These are phyloP conservation scores for Deroptyus accipitrinus DNA, from an alignment of 2,113 vertebrate species.

Conservation along the genomic window DNA sequence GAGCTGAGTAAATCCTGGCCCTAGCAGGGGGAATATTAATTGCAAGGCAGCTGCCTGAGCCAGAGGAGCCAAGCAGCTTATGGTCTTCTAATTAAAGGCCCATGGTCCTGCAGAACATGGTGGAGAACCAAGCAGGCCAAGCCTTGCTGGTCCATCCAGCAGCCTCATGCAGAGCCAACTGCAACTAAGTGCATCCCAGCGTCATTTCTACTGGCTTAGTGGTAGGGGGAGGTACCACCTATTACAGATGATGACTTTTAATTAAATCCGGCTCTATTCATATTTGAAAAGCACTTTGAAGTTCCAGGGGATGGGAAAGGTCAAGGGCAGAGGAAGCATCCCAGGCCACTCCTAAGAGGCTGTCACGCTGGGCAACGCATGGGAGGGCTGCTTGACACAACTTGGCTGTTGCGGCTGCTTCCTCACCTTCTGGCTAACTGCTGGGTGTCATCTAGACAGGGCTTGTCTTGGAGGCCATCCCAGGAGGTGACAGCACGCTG, in stretches of 20 bases:
- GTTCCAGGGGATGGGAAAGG: neutral
- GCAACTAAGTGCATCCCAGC: neutral
- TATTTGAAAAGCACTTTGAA: constrained; percentile 27
- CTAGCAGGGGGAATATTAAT: constrained; percentile 52
- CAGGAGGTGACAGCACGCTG: neutral
- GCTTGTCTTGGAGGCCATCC: neutral
- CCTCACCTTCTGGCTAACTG: neutral
- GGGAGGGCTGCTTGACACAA: neutral
- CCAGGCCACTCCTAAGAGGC: neutral
- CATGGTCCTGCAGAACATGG: neutral
- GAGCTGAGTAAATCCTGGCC: constrained; percentile 4
- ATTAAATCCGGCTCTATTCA: constrained; percentile 33
- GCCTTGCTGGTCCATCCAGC: neutral
- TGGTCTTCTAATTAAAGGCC: constrained; percentile 39
- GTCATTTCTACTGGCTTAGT: neutral
- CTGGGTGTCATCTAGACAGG: neutral
- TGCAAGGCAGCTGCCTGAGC: constrained; percentile 38
- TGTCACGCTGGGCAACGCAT: fast-evolving
- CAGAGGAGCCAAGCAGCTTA: constrained; percentile 48
- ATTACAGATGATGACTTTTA: neutral
- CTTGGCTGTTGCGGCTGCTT: neutral
- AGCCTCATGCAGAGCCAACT: neutral
- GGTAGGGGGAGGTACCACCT: neutral
- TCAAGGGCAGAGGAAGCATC: neutral
- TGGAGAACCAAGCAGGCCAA: neutral